These are phyloP conservation scores for Euthynnus affinis DNA, from an alignment of 2,797 vertebrate genomes.

Conservation along the genomic window DNA sequence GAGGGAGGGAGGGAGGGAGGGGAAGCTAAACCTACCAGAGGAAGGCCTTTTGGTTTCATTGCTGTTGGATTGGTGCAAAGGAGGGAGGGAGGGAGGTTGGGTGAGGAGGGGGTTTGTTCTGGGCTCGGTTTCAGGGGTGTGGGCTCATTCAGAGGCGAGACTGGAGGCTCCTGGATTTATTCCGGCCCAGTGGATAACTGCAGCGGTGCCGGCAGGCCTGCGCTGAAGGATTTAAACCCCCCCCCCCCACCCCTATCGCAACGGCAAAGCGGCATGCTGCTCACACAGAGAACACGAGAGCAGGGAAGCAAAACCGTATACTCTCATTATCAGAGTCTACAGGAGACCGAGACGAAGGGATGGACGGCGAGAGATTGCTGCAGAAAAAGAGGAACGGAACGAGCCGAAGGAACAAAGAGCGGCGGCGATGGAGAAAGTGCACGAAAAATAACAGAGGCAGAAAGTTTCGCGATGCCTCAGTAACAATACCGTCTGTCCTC, in stretches of 20 bases:
- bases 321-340: constrained; percentile 75
- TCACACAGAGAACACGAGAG: constrained; percentile 58
- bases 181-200: constrained; percentile 74
- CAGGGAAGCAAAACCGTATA: constrained; percentile 65
- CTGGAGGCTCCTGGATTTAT: constrained; percentile 79
- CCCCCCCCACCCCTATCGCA: too few relatives aligned
- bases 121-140: constrained; percentile 72
- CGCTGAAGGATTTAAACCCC: constrained; percentile 71
- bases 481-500: constrained; percentile 24
- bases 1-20: constrained; percentile 48
- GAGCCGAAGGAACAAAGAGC: constrained; percentile 35
- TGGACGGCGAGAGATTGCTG: constrained; percentile 33
- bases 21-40: constrained; percentile 66
- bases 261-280: constrained; percentile 49
- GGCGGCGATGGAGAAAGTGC: constrained; percentile 3
- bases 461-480: constrained; percentile 34
- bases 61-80: constrained; percentile 60
- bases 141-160: constrained; percentile 70
- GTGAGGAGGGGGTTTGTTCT: constrained; percentile 50
- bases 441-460: constrained; percentile 41
- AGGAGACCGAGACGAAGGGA: constrained; percentile 58
- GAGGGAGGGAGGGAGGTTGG: too few relatives aligned
- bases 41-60: constrained; percentile 73
- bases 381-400: constrained; percentile 34
- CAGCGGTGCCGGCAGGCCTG: constrained; percentile 51